Percentiles rank a stretch among this genome's conserved stretches.
These are phyloP conservation scores for Polydesmus complanatus DNA, from an alignment of 2,888 invertebrate species.

Conservation along the genomic window DNA sequence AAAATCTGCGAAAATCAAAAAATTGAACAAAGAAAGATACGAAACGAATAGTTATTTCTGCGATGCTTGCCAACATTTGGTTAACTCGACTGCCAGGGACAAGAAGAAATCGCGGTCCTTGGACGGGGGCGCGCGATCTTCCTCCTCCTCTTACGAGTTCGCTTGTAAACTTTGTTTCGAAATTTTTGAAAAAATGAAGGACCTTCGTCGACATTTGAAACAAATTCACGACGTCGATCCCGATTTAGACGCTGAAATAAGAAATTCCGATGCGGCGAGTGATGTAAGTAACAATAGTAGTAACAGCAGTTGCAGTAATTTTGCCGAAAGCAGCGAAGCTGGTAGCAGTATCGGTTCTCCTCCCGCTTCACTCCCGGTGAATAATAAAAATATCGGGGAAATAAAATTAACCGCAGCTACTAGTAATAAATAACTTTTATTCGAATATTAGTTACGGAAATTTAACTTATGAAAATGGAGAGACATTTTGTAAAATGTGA, in stretches of 20 bases:
- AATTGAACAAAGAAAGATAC: too few species aligned
- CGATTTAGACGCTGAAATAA: not conserved
- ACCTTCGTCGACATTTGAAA: slow-evolving; percentile 68
- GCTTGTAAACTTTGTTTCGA: slow-evolving; percentile 72
- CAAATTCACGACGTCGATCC: slow-evolving; percentile 49
- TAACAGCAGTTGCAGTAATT: slow-evolving; percentile 19
- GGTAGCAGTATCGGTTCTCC: too few species aligned
- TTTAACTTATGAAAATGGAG: too few species aligned
- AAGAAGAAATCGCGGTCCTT: slow-evolving; percentile 33
- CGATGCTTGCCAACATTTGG: slow-evolving; percentile 6
- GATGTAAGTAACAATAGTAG: slow-evolving; percentile 20
- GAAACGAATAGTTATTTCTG: not conserved
- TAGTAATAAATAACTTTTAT: too few species aligned
- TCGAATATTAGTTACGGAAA: too few species aligned
- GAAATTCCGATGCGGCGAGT: slow-evolving; percentile 17
- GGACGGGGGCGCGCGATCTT: slow-evolving; percentile 56
- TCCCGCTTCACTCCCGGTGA: too few species aligned
- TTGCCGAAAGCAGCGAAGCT: slow-evolving; percentile 16
- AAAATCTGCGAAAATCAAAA: too few species aligned
- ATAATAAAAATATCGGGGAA: not conserved
- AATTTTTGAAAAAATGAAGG: slow-evolving; percentile 70
- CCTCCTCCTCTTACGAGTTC: slow-evolving; percentile 57
- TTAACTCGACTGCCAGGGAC: not conserved
- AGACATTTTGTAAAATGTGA: too few species aligned
- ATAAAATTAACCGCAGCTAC: too few species aligned